Evolutionary conservation across 2,113 vertebrate species (phyloP).

Genomic region (Xiphophorus hellerii): DNA sequence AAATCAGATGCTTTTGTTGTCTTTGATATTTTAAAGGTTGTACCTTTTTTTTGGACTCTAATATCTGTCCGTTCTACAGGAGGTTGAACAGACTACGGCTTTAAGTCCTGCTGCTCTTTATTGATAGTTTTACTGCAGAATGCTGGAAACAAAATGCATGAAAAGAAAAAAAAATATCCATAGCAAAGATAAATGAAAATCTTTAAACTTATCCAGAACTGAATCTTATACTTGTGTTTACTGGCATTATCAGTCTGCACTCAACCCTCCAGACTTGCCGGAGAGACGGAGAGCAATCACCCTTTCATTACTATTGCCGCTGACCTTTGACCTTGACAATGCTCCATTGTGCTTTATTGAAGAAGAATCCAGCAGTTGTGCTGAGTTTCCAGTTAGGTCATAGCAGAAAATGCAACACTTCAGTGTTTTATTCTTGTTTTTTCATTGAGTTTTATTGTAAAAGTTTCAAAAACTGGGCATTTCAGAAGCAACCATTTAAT

Average conservation of each 20-base stretch:
- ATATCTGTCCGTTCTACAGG: not conserved
- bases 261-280: constrained; percentile 1
- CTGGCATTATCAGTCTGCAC: not conserved
- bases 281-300: not conserved
- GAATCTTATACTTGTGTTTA: not conserved
- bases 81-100: not conserved
- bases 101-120: not conserved
- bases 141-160: not conserved
- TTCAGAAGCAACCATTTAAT: not conserved
- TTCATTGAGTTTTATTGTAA: not conserved
- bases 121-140: too few species aligned
- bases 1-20: not conserved
- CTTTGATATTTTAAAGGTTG: not conserved
- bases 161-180: not conserved
- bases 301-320: constrained; percentile 10
- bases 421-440: not conserved
- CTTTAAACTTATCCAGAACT: not conserved
- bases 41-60: not conserved
- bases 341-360: not conserved
- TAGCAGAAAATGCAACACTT: not conserved
- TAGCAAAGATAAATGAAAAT: not conserved
- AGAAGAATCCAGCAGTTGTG: not conserved
- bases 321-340: constrained; percentile 40
- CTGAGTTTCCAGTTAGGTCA: constrained; percentile 20
- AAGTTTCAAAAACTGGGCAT: not conserved